Conservation (phyloP, 2,113 vertebrate genomes). For the Sarotherodon lohbergeri region DNA sequence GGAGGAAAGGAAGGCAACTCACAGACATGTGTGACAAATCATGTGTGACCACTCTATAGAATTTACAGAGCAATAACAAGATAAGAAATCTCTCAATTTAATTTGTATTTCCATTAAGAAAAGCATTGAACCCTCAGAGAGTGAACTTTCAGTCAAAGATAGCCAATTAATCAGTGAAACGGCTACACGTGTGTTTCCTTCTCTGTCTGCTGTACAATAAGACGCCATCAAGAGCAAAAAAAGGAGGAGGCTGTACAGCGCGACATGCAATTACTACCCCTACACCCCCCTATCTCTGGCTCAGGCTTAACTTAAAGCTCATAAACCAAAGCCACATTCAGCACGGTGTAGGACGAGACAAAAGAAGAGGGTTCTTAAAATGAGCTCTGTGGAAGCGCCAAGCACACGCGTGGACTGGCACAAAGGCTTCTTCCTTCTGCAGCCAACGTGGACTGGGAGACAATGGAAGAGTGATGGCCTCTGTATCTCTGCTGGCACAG, state of each 20-base stretch:
- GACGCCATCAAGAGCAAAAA: not conserved
- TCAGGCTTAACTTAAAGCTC: not conserved
- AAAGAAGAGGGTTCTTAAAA: not conserved
- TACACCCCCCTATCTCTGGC: not conserved
- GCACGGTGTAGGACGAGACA: not conserved
- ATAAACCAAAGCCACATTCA: not conserved
- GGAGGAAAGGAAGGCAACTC: not conserved
- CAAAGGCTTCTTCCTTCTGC: not conserved
- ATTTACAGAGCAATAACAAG: conserved; percentile 25
- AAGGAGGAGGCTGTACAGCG: not conserved
- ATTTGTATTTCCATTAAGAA: conserved; percentile 46
- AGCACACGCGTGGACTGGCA: not conserved
- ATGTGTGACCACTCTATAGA: conserved; percentile 21
- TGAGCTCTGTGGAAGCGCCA: not conserved
- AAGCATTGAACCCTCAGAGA: conserved; percentile 17
- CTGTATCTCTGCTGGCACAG: not conserved
- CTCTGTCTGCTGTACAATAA: not conserved
- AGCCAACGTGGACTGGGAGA: not conserved
- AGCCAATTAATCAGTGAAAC: conserved; percentile 24
- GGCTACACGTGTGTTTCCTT: not conserved
- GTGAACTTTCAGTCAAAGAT: not conserved
- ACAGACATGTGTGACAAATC: not conserved
- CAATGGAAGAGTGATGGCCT: not conserved
- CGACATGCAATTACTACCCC: not conserved
- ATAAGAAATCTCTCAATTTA: conserved; percentile 35